Base-by-base conservation (phyloP, 2,888 invertebrate species). In the Cosmopolites sordidus region DNA sequence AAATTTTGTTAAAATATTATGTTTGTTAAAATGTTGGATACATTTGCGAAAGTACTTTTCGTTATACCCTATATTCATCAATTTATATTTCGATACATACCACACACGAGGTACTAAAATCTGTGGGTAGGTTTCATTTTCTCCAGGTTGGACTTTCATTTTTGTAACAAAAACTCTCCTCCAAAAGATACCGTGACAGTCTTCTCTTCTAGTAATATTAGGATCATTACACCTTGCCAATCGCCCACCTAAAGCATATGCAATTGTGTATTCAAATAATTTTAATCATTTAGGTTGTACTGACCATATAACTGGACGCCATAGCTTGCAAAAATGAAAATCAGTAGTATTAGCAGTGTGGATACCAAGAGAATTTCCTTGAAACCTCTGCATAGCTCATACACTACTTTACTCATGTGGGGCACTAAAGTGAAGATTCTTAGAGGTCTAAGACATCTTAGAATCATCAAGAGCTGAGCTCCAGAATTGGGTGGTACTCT, bases 291-390 rank as follows among this genome's bases (percentile, higher is more conserved):
- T 3, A 22, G 8, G 3, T 22, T 41, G 16, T 11, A 5, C 48
- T 48, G 39, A 58, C 99, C 99, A 69, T 97, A 97, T 46, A 98
- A 78, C 71, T 99, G 99, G 0, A 99, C 97, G 0, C 99, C 99
- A 69, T 97, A 99, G 69, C 94, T 96, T 43, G 99, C 99, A 75
- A 99, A 99, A 17, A 99, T 93, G 74, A 99, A 99, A 92, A 99
- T 97, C 62, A 99, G 79, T 27, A 99, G 83, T 62, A 99, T 96
- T 60, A 99, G 78, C 47, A 99, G 78, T 1, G 97, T 96, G 0
- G 98, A 98, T 78, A 93, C 91, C 75, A 99, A 78, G 45, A 98
- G 75, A 64, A 99, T 99, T 78, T 99, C 99, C 75, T 98, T 98
- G 77, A 99, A 99, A 18, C 99, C 99, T 62, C 96, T 82, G 69